Base-by-base conservation (phyloP, 2,888 invertebrate species). In the Cantharis lateralis region DNA sequence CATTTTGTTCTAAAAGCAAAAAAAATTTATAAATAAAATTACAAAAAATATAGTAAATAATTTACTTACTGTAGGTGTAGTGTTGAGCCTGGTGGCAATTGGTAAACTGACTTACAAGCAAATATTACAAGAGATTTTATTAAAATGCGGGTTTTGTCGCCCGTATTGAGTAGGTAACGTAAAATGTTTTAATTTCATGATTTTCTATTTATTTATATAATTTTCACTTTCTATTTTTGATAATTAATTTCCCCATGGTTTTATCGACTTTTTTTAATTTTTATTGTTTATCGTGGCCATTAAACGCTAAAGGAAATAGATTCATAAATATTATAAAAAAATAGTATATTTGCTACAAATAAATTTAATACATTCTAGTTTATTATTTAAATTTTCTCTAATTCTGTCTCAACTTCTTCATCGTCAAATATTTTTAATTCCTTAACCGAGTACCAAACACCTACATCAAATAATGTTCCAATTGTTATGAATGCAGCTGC, bases 351-450 rank as follows among this genome's bases (percentile, higher is more conserved):
- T 70, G 11, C 10, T 48, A 61, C 20, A 48, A 48, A 70, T 16
- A 70, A 70, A 62, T 62, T 61, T n/a, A 70, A 71, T 16, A 62
- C 18, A 62, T 13, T 62, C 10, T 15, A 11, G 15, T 62, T 13
- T 13, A n/a, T 18, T 16, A 11, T 61, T 18, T n/a, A 48, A 70
- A 32, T 48, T 48, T 48, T 48, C 11, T 48, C 70, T 48, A 70
- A 48, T 62, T 61, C 61, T 80, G 90, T 87, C 24, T 89, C 84
- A 82, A 90, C 89, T 48, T 89, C 87, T 82, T 92, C 92, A 80
- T 93, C 92, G 82, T 93, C 93, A 84, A 93, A 93, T 82, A 93
- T 93, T 86, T 92, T 91, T 93, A 1, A 93, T 93, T 93, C 86
- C 92, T 91, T 93, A 1, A 93, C 93, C 83, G 90, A 92, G 86